Conservation (phyloP, 2,113 vertebrate species). For the Brienomyrus brachyistius region DNA sequence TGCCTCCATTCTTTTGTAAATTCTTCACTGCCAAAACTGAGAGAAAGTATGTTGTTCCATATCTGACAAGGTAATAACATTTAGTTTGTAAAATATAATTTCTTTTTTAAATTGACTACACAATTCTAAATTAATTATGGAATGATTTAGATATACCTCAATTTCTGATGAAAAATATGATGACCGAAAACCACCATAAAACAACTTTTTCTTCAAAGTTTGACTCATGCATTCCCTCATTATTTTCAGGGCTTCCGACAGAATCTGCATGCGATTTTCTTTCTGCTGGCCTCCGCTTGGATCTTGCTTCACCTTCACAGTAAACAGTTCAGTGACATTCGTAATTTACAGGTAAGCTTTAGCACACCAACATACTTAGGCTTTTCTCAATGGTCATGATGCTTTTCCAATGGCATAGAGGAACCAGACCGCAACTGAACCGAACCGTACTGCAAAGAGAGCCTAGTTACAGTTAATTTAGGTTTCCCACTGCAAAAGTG, state of each 20-base stretch:
- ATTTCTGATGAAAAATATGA: conserved; percentile 31
- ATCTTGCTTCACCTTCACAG: conserved; percentile 27
- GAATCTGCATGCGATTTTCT: conserved; percentile 18
- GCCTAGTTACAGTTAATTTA: neutral
- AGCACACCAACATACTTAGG: neutral
- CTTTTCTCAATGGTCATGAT: neutral
- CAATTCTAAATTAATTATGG: neutral
- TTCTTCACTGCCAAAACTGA: conserved; percentile 57
- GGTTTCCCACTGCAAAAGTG: neutral
- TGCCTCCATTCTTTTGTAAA: conserved; percentile 61
- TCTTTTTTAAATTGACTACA: no score
- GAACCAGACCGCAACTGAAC: neutral
- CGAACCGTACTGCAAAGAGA: neutral
- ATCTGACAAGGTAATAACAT: no score
- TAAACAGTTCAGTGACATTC: neutral
- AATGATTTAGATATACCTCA: conserved; percentile 41
- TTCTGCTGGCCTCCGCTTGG: neutral
- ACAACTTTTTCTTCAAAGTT: conserved; percentile 31
- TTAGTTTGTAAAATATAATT: no score
- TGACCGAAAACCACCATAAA: neutral
- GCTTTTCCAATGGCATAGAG: neutral
- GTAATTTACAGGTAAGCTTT: neutral
- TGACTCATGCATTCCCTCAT: conserved; percentile 49
- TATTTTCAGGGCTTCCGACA: conserved; percentile 19
- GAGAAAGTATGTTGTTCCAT: conserved; percentile 66